Base-by-base conservation (phyloP, 92 coral and sea anemone species). In the Meandrina meandrites region DNA sequence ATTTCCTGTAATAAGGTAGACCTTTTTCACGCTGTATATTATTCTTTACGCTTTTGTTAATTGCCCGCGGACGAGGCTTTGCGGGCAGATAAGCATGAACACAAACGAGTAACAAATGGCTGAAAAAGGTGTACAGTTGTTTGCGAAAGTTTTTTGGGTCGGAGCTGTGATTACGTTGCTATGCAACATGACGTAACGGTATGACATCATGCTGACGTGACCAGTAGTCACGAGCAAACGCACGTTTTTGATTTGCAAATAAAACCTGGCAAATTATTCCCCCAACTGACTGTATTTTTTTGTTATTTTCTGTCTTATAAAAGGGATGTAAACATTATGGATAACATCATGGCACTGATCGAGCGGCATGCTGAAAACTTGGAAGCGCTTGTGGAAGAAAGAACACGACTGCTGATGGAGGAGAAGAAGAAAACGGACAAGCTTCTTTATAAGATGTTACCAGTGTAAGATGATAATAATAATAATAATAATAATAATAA, bases 391-490 rank as follows among this genome's bases (percentile, higher is more conserved):
- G 97, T 94, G 51, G 97, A 93, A 62, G 94, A 92, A 66, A 86
- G 97, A 31, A 94, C 94, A 0, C 90, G 90, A 22, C 90, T 86
- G 78, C 79, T 94, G 37, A 81, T 91, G 93, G 93, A 94, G 51
- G 97, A 94, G 81, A 94, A 94, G 82, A 94, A 91, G 97, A 94
- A 94, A 68, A 90, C 97, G 0, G 97, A 94, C 83, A 90, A 88
- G 45, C 88, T 94, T 79, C 92, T 94, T 21, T 91, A 94, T 72
- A 91, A 94, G 74, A 92, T 94, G 89, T 76, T 94, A 77, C 97
- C 97, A 18, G 92, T 87, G 97, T 94, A 69, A 81, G 94, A 77
- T n/a, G n/a, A n/a, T n/a, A n/a, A n/a, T n/a, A n/a, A n/a, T n/a
- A n/a, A n/a, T n/a, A n/a, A n/a, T n/a, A n/a, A n/a, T n/a, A n/a